A percentile compares a stretch with the other conserved stretches of the same genome.
Conservation (phyloP, 2,113 vertebrate species). For the Gulo gulo region DNA sequence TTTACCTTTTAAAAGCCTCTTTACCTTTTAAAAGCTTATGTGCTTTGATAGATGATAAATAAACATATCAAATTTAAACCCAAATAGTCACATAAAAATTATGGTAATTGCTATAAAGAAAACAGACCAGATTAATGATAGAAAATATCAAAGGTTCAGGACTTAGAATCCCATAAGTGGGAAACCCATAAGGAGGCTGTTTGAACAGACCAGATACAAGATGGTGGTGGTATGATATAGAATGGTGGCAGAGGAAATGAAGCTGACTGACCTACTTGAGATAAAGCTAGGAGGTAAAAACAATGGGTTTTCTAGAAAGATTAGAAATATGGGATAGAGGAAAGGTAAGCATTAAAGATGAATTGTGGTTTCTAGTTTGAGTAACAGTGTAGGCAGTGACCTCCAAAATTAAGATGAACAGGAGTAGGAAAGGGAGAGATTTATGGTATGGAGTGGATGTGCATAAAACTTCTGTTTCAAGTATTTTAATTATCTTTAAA, state of each 20-base stretch:
- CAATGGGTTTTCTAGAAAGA: not conserved
- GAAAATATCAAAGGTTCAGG: not conserved
- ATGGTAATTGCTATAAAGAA: not conserved
- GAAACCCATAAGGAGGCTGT: not conserved
- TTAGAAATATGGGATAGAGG: not conserved
- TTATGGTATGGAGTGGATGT: not conserved
- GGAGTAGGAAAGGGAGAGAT: not conserved
- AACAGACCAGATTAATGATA: not conserved
- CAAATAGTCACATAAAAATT: not conserved
- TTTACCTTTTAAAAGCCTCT: not conserved
- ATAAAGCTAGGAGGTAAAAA: not conserved
- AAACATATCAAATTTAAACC: not conserved
- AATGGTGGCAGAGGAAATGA: not conserved
- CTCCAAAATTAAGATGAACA: not conserved
- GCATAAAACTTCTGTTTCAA: not conserved
- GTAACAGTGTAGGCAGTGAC: not conserved
- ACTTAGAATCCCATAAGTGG: not conserved
- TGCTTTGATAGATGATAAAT: not conserved
- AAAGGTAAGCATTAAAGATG: not conserved
- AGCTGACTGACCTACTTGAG: not conserved
- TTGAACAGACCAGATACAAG: too few relatives aligned
- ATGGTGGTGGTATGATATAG: accelerated
- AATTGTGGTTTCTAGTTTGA: not conserved
- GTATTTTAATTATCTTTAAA: not conserved
- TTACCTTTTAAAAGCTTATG: not conserved